Conservation (phyloP, 2,113 vertebrate genomes). For the Catharus fuscescens region DNA sequence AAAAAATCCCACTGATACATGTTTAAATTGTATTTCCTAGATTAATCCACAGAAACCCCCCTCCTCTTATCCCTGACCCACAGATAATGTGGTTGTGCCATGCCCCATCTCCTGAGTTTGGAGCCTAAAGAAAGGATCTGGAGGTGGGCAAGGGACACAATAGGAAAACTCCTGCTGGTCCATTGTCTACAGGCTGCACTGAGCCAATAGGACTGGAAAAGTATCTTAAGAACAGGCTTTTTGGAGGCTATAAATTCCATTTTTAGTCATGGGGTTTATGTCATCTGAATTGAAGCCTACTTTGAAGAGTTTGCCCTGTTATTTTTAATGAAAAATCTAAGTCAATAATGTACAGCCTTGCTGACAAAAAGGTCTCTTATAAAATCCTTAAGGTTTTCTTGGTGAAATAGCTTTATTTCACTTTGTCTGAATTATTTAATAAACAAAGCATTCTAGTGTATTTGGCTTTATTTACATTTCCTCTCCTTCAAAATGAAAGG, state of each 20-base stretch:
- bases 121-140: background rate
- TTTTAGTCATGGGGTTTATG: background rate
- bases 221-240: background rate
- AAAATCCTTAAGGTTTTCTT: background rate
- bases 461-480: background rate
- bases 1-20: background rate
- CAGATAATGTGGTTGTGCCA: background rate
- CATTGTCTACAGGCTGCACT: background rate
- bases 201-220: background rate
- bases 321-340: conserved; percentile 17
- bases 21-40: background rate
- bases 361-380: background rate
- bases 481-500: background rate
- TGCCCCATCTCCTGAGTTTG: background rate
- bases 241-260: background rate
- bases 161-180: background rate
- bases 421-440: background rate
- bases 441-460: background rate
- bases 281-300: background rate
- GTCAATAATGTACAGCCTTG: background rate
- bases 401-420: background rate
- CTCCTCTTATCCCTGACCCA: background rate
- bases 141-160: background rate
- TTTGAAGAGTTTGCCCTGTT: background rate
- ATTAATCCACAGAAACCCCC: background rate